phyloP scores from a whole-genome alignment of 2,888 invertebrate genomes.

The Sycophila texana region DNA sequence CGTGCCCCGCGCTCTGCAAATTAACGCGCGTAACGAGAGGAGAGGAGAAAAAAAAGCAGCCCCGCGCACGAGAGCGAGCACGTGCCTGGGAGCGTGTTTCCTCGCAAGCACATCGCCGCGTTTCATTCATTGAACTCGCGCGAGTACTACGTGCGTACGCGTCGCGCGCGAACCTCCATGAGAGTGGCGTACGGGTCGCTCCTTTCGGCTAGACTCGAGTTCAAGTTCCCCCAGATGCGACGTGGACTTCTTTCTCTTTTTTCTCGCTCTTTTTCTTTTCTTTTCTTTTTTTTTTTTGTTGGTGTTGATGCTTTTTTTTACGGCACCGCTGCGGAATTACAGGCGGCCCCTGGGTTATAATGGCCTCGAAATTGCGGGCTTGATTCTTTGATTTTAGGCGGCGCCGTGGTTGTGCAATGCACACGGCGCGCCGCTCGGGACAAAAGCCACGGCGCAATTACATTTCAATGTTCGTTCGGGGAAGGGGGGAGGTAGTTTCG shows the following conservation, averaged over 20 bases:
- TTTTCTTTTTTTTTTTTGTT: not conserved
- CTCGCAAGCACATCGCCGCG: too few species aligned
- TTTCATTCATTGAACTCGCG: slow-evolving; percentile 26
- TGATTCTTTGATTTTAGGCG: slow-evolving; percentile 15
- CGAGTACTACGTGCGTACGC: not conserved
- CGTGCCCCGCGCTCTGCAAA: slow-evolving; percentile 19
- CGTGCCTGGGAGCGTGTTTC: slow-evolving; percentile 15
- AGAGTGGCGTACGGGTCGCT: not conserved
- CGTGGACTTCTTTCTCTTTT: not conserved
- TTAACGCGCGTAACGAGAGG: not conserved
- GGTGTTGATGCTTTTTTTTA: not conserved
- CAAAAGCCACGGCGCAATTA: not conserved
- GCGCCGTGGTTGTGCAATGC: not conserved
- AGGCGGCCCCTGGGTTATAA: slow-evolving; percentile 1
- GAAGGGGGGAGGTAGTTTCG: not conserved
- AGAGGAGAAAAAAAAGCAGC: slow-evolving; percentile 20
- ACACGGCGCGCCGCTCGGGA: too few species aligned
- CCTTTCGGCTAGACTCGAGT: not conserved
- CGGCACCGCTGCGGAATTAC: slow-evolving; percentile 10
- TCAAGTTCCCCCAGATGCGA: not conserved
- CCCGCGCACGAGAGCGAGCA: not conserved
- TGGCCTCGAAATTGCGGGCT: slow-evolving; percentile 17
- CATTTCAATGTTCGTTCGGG: not conserved
- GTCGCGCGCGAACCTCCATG: not conserved
- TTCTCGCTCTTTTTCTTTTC: not conserved